Percentiles rank a stretch among this genome's conserved stretches.
These are phyloP conservation scores for Spodoptera litura DNA, from an alignment of 1,140 invertebrate species.

Conservation along the genomic window DNA sequence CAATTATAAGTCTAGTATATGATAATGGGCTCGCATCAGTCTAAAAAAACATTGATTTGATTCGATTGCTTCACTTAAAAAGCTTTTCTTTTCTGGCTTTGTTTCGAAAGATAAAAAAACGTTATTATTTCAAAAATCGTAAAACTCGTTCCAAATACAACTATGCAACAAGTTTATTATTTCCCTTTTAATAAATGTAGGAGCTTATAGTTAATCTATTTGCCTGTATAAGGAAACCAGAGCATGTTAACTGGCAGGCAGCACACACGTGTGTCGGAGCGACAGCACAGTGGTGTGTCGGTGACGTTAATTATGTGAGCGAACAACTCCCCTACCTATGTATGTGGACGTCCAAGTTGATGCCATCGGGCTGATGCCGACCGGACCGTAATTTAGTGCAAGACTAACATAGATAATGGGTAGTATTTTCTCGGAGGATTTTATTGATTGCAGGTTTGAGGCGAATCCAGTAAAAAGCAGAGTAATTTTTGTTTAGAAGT, in stretches of 20 bases:
- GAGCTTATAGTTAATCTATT: conserved; percentile 28
- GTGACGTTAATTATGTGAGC: conserved; percentile 37
- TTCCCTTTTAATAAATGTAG: conserved; percentile 13
- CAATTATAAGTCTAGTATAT: no score
- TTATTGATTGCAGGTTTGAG: no score
- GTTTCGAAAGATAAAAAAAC: no score
- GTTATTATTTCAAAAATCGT: no score
- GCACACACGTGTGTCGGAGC: conserved; percentile 20
- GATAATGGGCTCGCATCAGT: no score
- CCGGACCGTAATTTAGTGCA: conserved; percentile 2
- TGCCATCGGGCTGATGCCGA: conserved; percentile 7
- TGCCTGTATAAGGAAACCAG: conserved; percentile 31
- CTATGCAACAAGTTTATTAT: conserved; percentile 7
- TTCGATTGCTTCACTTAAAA: no score
- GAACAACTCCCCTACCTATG: background rate
- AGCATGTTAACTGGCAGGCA: conserved; percentile 21
- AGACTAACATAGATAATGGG: background rate
- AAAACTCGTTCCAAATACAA: background rate
- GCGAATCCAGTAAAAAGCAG: no score
- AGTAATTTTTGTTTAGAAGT: no score
- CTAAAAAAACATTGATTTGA: no score
- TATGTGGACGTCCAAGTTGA: conserved; percentile 6
- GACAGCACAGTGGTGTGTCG: conserved; percentile 27
- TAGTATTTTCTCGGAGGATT: background rate
- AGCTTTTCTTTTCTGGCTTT: no score